phyloP scores from a whole-genome alignment of 2,113 vertebrate genomes.

The Sinocyclocheilus anshuiensis region DNA sequence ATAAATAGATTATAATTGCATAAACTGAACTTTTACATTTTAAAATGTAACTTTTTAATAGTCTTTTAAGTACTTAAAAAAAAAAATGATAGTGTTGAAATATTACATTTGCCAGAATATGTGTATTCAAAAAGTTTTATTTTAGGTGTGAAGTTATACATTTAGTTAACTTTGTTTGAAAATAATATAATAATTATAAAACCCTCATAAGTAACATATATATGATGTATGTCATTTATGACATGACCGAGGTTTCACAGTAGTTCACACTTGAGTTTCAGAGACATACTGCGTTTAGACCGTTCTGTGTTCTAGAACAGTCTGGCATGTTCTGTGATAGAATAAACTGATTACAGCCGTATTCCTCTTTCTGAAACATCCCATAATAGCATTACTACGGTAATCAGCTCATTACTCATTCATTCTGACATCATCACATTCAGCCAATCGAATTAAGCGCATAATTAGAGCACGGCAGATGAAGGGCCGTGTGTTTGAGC shows the following conservation, averaged over 20 bases:
- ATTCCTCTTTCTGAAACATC: slow-evolving; percentile 27
- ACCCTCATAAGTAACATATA: no score
- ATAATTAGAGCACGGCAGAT: slow-evolving; percentile 14
- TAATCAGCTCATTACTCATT: slow-evolving; percentile 24
- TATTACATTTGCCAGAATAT: not conserved
- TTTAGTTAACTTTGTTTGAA: not conserved
- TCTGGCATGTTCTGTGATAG: not conserved
- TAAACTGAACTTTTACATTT: not conserved
- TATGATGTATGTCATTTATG: not conserved
- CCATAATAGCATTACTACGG: slow-evolving; percentile 32
- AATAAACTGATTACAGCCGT: not conserved
- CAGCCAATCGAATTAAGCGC: slow-evolving; percentile 32
- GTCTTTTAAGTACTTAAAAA: not conserved
- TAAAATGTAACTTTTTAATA: not conserved
- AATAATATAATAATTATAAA: not conserved
- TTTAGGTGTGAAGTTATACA: not conserved
- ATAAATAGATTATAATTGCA: not conserved
- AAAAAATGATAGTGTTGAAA: not conserved
- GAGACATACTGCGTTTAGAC: not conserved
- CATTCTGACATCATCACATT: slow-evolving; percentile 30
- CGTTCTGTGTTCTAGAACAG: not conserved
- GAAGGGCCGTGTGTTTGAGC: not conserved
- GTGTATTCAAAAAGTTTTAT: not conserved
- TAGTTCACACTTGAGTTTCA: not conserved
- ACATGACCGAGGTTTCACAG: not conserved